A percentile compares a stretch with the other conserved stretches of the same genome.
Evolutionary conservation across 2,113 vertebrate species (phyloP).

Genomic region (Sphaerodactylus townsendi): DNA sequence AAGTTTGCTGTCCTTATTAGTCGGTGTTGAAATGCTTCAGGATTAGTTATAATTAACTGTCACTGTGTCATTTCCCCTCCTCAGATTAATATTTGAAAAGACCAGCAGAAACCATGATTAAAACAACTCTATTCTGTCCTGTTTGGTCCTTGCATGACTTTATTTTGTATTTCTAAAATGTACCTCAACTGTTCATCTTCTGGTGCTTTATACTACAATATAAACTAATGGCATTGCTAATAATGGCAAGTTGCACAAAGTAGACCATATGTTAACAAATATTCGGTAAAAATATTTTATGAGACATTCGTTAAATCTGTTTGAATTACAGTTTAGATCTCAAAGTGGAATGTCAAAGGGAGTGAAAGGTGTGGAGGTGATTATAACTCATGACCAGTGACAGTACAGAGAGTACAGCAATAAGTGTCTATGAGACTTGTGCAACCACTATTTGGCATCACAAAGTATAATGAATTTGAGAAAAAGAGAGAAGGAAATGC

Average conservation of each 20-base stretch:
- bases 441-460: no score
- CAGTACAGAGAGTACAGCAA: no score
- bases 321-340: no score
- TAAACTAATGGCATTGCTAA: constrained; percentile 9
- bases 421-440: no score
- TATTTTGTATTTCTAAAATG: constrained; percentile 24
- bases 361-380: no score
- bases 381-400: no score
- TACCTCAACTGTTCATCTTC: constrained; percentile 17
- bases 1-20: constrained; percentile 53
- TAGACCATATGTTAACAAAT: constrained; percentile 35
- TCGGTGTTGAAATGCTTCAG: constrained; percentile 40
- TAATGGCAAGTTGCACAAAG: constrained; percentile 15
- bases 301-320: no score
- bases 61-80: constrained; percentile 43
- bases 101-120: constrained; percentile 18
- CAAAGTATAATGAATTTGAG: no score
- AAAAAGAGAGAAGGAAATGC: no score
- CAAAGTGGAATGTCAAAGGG: no score
- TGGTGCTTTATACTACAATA: neutral
- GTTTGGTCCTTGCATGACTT: constrained; percentile 20
- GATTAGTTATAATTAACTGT: constrained; percentile 70
- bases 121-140: constrained; percentile 37
- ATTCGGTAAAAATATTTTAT: constrained; percentile 56
- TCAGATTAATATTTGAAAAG: constrained; percentile 25